These are phyloP conservation scores for Elegia similella DNA, from an alignment of 2,888 invertebrate species.

Conservation along the genomic window DNA sequence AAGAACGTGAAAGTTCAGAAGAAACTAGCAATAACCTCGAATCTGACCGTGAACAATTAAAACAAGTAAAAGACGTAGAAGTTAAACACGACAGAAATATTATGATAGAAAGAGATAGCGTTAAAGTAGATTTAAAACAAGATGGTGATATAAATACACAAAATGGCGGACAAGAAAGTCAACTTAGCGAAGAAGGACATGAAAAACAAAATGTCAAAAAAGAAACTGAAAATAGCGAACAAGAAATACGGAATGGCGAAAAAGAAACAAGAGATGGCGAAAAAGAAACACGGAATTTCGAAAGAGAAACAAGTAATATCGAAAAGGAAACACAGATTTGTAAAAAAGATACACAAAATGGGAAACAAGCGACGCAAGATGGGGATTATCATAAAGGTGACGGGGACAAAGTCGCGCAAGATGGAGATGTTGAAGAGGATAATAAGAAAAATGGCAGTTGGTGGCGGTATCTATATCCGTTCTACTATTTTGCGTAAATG, in stretches of 20 bases:
- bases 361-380: not conserved
- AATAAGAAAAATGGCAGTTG: conserved; percentile 49
- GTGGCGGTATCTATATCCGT: conserved; percentile 82
- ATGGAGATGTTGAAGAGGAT: conserved; percentile 14
- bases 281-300: not conserved
- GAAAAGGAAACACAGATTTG: not conserved
- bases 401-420: conserved; percentile 28
- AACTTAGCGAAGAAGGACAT: too few species aligned
- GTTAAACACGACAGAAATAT: not conserved
- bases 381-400: too few species aligned
- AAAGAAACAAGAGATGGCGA: conserved; percentile 17
- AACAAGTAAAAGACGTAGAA: not conserved
- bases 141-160: not conserved
- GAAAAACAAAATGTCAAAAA: not conserved
- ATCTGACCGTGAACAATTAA: not conserved
- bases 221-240: not conserved
- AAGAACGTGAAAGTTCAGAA: not conserved
- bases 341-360: not conserved
- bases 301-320: not conserved
- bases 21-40: not conserved
- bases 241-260: not conserved
- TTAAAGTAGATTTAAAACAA: not conserved
- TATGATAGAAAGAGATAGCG: not conserved
- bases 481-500: conserved; percentile 77
- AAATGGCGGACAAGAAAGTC: not conserved